Evolutionary conservation across 2,113 vertebrate genomes (phyloP), one percentile per base, ranked within the genome.

Genomic region (Edolisoma coerulescens): DNA sequence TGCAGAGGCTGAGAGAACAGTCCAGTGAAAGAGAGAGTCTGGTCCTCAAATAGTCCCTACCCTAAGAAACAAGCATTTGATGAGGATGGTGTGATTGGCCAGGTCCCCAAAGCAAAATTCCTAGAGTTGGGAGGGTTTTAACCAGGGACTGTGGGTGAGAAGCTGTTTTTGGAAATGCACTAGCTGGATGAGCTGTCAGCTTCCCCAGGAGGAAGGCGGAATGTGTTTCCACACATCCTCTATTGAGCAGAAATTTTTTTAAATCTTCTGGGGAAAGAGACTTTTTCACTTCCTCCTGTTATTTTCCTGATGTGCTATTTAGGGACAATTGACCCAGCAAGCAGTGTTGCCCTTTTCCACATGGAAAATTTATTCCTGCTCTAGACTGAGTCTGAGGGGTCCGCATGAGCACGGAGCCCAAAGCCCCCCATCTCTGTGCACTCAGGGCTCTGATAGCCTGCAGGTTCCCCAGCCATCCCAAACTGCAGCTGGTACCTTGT

Each of bases 251-350:
- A 39, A 22, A n/a, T n/a, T n/a, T 14, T 27, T 6, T 63, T 54
- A 39, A 5, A 18, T 14, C 23, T 21, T 89, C 42, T 0, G 0
- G 32, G n/a, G 13, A 73, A 84, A 59, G 10, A 59, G 26, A 4
- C 4, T 41, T 68, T 61, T 84, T 11, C 1, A 45, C 41, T 65
- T 76, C 23, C 20, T 67, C 5, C 9, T 78, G 45, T 47, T 70
- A 3, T 30, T 73, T 67, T 63, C 28, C 59, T 28, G 20, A 52
- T 13, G 12, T 74, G 9, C 4, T n/a, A 3, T 64, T 47, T 39
- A 39, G 23, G 19, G 69, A 10, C 3, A 45, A 3, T 28, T 59
- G 49, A 32, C 11, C 7, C 2, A 4, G 35, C 0, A 1, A 76
- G 42, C 19, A 37, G 4, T 2, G 3, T 8, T 64, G 13, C 7